Conservation (phyloP, 1,140 invertebrate genomes). For the Zaprionus nigranus region DNA sequence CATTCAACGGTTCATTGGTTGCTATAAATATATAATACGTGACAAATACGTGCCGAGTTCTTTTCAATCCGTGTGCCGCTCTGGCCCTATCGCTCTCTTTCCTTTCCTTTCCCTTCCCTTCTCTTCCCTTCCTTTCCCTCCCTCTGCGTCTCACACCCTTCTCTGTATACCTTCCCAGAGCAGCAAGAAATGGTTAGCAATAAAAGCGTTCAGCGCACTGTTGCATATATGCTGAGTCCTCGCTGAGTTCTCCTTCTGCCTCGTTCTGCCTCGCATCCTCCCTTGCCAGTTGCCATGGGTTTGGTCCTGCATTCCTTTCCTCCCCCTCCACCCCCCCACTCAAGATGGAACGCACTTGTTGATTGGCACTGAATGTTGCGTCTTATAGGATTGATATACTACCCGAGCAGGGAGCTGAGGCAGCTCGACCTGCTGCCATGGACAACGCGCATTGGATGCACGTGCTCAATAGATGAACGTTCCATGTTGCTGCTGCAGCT, state of each 20-base stretch:
- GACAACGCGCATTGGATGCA: slow-evolving; percentile 65
- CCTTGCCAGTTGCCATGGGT: neutral
- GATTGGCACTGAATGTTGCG: slow-evolving; percentile 82
- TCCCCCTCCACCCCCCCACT: slow-evolving; percentile 34
- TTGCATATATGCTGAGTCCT: slow-evolving; percentile 57
- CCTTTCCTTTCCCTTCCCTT: neutral
- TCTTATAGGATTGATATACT: slow-evolving; percentile 82
- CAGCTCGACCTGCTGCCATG: slow-evolving; percentile 41
- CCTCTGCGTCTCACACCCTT: neutral
- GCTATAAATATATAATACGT: slow-evolving; percentile 83
- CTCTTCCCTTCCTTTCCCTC: neutral
- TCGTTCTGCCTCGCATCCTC: neutral
- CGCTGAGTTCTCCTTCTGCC: neutral
- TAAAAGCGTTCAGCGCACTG: slow-evolving; percentile 79
- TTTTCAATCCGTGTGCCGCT: slow-evolving; percentile 66
- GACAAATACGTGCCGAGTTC: slow-evolving; percentile 82
- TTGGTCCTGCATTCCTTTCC: neutral
- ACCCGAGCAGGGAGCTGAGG: neutral
- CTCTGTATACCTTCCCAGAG: neutral
- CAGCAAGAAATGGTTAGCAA: slow-evolving; percentile 77
- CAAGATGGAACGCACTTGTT: slow-evolving; percentile 80
- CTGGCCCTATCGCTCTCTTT: neutral
- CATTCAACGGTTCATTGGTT: slow-evolving; percentile 82
- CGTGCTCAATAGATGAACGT: slow-evolving; percentile 44
- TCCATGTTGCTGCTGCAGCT: slow-evolving; percentile 14